Evolutionary conservation across 2,113 vertebrate genomes (phyloP), one percentile per base, ranked within the genome.

Genomic region (Platysternon megacephalum): DNA sequence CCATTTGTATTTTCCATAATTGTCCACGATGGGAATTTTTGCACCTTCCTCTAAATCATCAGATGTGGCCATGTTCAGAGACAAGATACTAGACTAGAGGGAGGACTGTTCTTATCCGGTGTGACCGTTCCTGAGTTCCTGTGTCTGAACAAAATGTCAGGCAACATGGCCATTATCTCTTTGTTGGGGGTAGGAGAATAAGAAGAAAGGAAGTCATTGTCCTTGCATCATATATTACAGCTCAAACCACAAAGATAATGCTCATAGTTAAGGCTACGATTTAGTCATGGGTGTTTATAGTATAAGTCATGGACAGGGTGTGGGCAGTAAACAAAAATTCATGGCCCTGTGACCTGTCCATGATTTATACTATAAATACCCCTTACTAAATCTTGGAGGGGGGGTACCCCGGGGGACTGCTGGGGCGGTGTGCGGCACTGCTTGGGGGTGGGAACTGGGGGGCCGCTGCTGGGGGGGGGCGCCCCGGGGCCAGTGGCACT

Each of bases 1-100:
- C 84, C 44, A 82, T 19, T 68, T 84, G 35, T 51, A 19, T 52
- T 93, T 93, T 95, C 79, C 76, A 82, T 28, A n/a, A 0, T 95
- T 87, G 52, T 48, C 72, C 82, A 14, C 53, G n/a, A 51, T 58
- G 48, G 48, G n/a, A 55, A 80, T 84, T 88, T n/a, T 91, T 84
- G 56, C 32, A 42, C 61, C 32, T 65, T 65, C 32, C 16, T 65
- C 35, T 35, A 32, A n/a, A n/a, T 95, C 5, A 65, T 56, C 53
- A 83, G 79, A 3, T 28, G 49, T 90, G 74, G 29, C 51, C 48
- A 32, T 28, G 3, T 44, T 90, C 79, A 79, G 55, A 65, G 61
- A 65, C 61, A 65, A 32, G 14, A 65, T 65, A 53, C 12, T 79
- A 11, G 61, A 85, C 65, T 72, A 13, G 26, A 16, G 85, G 79